Percentiles rank a stretch among this genome's conserved stretches.
Evolutionary conservation across 1,140 invertebrate species (phyloP).

Genomic region (Scaptomyza hsui): DNA sequence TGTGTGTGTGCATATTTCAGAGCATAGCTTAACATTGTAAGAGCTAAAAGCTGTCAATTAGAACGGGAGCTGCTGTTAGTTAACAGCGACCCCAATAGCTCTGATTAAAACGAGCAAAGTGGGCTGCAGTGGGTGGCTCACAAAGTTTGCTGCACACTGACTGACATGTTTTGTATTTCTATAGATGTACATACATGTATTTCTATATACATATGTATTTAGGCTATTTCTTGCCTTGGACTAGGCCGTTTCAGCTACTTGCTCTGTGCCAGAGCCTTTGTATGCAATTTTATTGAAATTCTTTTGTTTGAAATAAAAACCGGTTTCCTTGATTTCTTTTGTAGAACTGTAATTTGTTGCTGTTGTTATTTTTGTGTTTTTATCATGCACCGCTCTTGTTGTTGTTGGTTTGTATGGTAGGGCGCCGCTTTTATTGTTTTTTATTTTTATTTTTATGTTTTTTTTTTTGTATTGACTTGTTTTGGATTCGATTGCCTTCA

Average conservation of each 20-base stretch:
- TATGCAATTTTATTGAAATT: conserved; percentile 52
- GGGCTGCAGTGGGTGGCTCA: conserved; percentile 25
- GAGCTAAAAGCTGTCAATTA: conserved; percentile 54
- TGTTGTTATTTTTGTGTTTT: conserved; percentile 28
- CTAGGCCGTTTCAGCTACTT: background rate
- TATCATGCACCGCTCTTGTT: conserved; percentile 8
- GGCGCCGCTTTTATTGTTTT: conserved; percentile 53
- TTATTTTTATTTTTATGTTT: conserved; percentile 31
- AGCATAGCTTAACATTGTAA: conserved; percentile 48
- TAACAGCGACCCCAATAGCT: conserved; percentile 64
- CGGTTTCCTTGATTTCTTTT: conserved; percentile 62
- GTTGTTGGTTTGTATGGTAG: conserved; percentile 37
- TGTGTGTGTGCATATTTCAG: conserved; percentile 8
- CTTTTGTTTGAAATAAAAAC: conserved; percentile 58
- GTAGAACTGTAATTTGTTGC: conserved; percentile 57
- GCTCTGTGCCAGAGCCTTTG: background rate
- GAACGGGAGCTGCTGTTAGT: conserved; percentile 70
- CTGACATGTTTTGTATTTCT: too few species aligned
- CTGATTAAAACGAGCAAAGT: conserved; percentile 55
- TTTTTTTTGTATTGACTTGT: conserved; percentile 37
- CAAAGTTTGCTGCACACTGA: conserved; percentile 18
- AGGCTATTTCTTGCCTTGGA: background rate
- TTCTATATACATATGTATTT: background rate
- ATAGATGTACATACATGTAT: too few species aligned
- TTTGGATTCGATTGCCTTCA: conserved; percentile 70